These are phyloP conservation scores for Masticophis lateralis DNA, from an alignment of 2,797 vertebrate species.

Conservation along the genomic window DNA sequence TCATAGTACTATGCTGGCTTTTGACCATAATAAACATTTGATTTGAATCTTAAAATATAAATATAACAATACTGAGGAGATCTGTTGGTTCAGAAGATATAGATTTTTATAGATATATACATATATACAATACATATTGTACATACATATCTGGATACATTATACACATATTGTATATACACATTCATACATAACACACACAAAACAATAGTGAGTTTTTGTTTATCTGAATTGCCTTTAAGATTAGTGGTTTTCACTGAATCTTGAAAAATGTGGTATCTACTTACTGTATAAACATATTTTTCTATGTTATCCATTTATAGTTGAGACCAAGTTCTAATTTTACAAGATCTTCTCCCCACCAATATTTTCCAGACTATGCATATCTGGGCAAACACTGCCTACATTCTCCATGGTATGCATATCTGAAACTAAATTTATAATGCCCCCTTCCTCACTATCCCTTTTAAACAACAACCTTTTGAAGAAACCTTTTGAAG, in stretches of 20 bases:
- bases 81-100: not conserved
- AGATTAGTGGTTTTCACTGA: not conserved
- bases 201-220: not conserved
- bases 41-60: not conserved
- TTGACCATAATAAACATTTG: not conserved
- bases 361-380: not conserved
- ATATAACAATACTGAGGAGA: not conserved
- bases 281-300: not conserved
- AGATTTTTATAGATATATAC: not conserved
- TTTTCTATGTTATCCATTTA: not conserved
- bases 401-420: not conserved
- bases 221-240: not conserved
- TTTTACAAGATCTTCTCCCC: not conserved
- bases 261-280: not conserved
- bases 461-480: not conserved
- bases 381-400: not conserved
- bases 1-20: not conserved
- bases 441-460: not conserved
- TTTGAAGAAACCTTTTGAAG: not conserved
- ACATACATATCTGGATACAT: not conserved
- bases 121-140: not conserved
- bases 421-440: not conserved
- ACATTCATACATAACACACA: not conserved
- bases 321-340: not conserved
- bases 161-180: not conserved